Base-by-base conservation (phyloP, 2,888 invertebrate genomes). In the Octodonta nipae region DNA sequence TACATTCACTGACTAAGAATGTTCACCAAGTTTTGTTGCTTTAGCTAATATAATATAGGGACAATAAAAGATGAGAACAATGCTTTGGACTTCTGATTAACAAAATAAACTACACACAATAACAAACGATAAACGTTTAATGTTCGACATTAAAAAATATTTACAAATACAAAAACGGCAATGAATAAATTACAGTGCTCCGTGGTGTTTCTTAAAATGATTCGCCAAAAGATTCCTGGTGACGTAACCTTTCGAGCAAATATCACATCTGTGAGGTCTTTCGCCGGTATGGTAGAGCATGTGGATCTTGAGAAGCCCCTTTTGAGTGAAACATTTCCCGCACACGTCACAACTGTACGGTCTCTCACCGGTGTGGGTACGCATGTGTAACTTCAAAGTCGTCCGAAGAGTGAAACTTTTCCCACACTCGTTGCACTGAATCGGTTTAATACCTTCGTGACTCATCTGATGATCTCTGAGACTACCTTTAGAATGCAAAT, bases 321-420 rank as follows among this genome's bases (percentile, higher is more conserved):
- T 42, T 13, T 44, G 36, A 5, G 36, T 41, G 28, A 45, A 45
- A 22, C 30, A 33, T 32, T 66, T 67, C 1, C 64, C 66, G 27
- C 73, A 71, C 5, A 61, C 58, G 3, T 64, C 60, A 40, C 72
- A 71, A 2, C 65, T 57, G 40, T 65, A 67, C 14, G 68, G 57
- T 31, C 60, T 58, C 41, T 68, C 70, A 4, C 70, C 70, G 0
- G 68, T 67, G 38, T 71, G 72, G 34, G 66, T 66, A 31, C 70
- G 58, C 28, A 44, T 28, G 13, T 46, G 45, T 2, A 44, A 37
- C 13, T 45, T 49, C 5, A 49, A 40, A 15, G 47, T 44, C 13
- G 45, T 44, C 22, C 46, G 47, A 5, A 44, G 43, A 3, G 37
- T 32, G 35, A 65, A 64, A 0, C 57, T 43, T 10, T 50, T 43